Base-by-base conservation (phyloP, 2,888 invertebrate genomes). In the Tinea semifulvella region DNA sequence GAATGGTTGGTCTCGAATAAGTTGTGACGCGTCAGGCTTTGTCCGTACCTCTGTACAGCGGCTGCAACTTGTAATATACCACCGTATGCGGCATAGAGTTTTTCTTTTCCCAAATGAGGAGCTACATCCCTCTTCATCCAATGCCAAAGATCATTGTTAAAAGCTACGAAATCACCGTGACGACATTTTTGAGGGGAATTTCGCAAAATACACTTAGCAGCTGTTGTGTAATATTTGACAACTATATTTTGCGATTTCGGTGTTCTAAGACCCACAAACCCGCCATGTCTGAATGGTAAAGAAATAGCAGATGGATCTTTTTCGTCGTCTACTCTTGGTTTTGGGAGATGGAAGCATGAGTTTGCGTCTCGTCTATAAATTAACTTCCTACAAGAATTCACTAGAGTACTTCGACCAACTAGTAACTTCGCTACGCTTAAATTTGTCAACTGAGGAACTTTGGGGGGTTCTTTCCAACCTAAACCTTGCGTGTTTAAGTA, bases 71-170 rank as follows among this genome's bases (percentile, higher is more conserved):
- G 58, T 38, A 80, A 52, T 1, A 75, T 57, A 2, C 79, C 77
- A 0, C 76, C 77, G 44, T 65, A 79, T 3, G 77, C 76, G 8
- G 70, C 54, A 44, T 73, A 80, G 27, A 77, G 54, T 40, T 67
- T 65, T 45, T 77, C 79, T 35, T 79, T 76, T 1, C 56, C 51
- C 3, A 80, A 59, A 50, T 70, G 76, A 4, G 75, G 68, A 2
- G 77, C 74, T 0, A 80, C 67, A 7, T 73, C 68, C 11, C 64
- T 63, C 50, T 76, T 75, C 73, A 80, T 68, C 77, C 77, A 80
- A 47, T 71, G 68, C 77, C 79, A 79, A 28, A 80, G 50, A 17
- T 72, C 74, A 44, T 68, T 73, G 49, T 79, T 75, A 42, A 77
- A 77, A 51, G 63, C 71, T 2, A 72, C 61, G 42, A 76, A 76